These are phyloP conservation scores for Nannoperca australis DNA, from an alignment of 2,797 vertebrate genomes.

Conservation along the genomic window DNA sequence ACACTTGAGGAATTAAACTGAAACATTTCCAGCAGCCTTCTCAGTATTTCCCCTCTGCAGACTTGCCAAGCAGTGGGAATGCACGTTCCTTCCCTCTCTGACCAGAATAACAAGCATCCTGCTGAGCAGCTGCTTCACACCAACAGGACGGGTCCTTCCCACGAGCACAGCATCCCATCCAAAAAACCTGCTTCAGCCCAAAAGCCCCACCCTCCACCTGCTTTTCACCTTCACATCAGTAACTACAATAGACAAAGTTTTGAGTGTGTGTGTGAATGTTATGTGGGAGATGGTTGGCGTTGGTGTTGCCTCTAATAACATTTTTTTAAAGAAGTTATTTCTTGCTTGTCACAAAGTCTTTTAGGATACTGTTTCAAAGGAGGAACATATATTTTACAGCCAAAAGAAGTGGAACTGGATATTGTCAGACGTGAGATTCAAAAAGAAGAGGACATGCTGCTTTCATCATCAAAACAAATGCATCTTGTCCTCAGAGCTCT, in stretches of 20 bases:
- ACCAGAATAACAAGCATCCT: slow-evolving; percentile 79
- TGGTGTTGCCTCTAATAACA: background rate
- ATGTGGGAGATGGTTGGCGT: too few species aligned
- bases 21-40: slow-evolving; percentile 37
- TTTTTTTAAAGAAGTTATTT: background rate
- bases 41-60: slow-evolving; percentile 40
- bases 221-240: background rate
- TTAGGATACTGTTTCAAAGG: slow-evolving; percentile 4
- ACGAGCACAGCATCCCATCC: slow-evolving; percentile 26
- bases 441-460: background rate
- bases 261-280: background rate
- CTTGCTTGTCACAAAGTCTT: background rate
- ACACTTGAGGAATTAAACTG: background rate
- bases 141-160: slow-evolving; percentile 35
- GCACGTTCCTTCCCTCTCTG: slow-evolving; percentile 61
- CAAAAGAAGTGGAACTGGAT: background rate
- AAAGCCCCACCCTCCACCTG: slow-evolving; percentile 14
- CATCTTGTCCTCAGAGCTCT: background rate
- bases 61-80: slow-evolving; percentile 39
- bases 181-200: slow-evolving; percentile 3
- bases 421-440: background rate
- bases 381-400: background rate
- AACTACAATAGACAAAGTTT: background rate
- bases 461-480: background rate
- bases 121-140: slow-evolving; percentile 66